These are phyloP conservation scores for Diplodus sargus DNA, from an alignment of 2,797 vertebrate species.

Conservation along the genomic window DNA sequence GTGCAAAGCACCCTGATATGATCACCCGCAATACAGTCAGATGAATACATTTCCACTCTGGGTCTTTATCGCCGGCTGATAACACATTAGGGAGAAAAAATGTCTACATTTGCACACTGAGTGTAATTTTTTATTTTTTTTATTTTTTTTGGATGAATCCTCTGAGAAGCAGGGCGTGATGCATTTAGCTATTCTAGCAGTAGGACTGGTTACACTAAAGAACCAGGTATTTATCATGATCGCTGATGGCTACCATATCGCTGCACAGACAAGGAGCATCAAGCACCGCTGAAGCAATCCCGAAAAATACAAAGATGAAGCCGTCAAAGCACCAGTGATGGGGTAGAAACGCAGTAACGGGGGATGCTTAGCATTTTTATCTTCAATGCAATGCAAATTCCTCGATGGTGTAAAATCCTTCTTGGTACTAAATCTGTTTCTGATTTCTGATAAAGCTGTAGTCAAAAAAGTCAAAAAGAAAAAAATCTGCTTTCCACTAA, in stretches of 20 bases:
- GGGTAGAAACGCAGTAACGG: background rate
- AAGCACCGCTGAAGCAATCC: background rate
- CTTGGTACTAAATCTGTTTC: no score
- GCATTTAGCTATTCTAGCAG: constrained; percentile 2
- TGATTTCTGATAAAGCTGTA: background rate
- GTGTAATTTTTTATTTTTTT: background rate
- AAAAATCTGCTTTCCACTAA: constrained; percentile 1
- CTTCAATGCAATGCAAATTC: no score
- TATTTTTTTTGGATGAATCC: background rate
- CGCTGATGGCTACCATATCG: constrained; percentile 25
- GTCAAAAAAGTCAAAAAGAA: rapidly evolving
- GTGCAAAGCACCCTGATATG: background rate
- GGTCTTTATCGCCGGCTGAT: constrained; percentile 10
- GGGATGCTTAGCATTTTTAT: background rate
- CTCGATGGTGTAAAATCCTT: no score
- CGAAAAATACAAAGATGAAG: constrained; percentile 7
- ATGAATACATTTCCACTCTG: constrained; percentile 18
- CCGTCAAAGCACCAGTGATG: background rate
- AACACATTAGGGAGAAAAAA: background rate
- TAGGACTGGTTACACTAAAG: constrained; percentile 9
- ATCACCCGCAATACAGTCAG: constrained; percentile 13
- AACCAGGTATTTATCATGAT: constrained; percentile 14
- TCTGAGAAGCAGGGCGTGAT: constrained; percentile 9
- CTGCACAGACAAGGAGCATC: constrained; percentile 20
- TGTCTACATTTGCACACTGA: background rate